Evolutionary conservation across 2,888 invertebrate species (phyloP), one percentile per base, ranked within the genome.

Genomic region (Digitonthophagus gazella): DNA sequence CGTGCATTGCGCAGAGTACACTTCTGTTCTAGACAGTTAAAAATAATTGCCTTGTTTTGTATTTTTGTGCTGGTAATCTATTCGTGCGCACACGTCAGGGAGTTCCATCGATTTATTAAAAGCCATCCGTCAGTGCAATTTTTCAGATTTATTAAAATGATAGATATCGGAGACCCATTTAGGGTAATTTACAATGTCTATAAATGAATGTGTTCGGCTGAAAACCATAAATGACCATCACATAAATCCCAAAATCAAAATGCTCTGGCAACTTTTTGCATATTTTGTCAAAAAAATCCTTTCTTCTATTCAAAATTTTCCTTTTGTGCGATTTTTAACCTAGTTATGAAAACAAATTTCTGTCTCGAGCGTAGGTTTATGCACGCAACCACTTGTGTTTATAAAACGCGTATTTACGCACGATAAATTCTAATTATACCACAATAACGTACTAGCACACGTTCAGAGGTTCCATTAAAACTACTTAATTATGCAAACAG

Each of bases 401-500:
- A n/a, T n/a, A n/a, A n/a, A n/a, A n/a, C n/a, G n/a, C n/a, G n/a
- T n/a, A n/a, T n/a, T n/a, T n/a, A n/a, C n/a, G n/a, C n/a, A n/a
- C n/a, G n/a, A n/a, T n/a, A n/a, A n/a, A n/a, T n/a, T n/a, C n/a
- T n/a, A n/a, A n/a, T n/a, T n/a, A n/a, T n/a, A n/a, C n/a, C n/a
- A n/a, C n/a, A n/a, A n/a, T n/a, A n/a, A n/a, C n/a, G n/a, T n/a
- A n/a, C n/a, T n/a, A n/a, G n/a, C n/a, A n/a, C n/a, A n/a, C n/a
- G n/a, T n/a, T n/a, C n/a, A n/a, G n/a, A n/a, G n/a, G 6, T 64
- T 64, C 64, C 15, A 28, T 44, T 64, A 64, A 19, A 22, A 64
- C 44, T 22, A 28, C 44, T 64, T 64, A 44, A 64, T 64, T 64
- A 64, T 64, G 44, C 15, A 64, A 64, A 64, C 28, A 64, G 15